These are phyloP conservation scores for Alectoris magna DNA, from an alignment of 2,797 vertebrate species.

Conservation along the genomic window DNA sequence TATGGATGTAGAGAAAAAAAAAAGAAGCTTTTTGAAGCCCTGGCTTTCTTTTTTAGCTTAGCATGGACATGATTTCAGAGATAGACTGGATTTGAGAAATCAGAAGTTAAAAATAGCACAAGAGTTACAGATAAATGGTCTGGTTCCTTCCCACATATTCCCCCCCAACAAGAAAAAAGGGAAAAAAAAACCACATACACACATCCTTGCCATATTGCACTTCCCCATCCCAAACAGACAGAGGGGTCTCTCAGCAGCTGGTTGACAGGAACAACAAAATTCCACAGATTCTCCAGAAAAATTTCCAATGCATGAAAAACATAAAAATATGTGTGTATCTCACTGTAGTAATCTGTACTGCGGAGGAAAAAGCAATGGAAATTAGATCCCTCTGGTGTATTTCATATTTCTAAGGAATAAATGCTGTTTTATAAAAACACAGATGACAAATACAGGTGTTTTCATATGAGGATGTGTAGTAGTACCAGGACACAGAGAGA, in stretches of 20 bases:
- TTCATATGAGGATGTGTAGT: background rate
- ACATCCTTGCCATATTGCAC: background rate
- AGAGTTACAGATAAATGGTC: background rate
- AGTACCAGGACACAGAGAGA: background rate
- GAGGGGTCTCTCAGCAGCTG: background rate
- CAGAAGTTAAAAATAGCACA: background rate
- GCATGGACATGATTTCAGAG: background rate
- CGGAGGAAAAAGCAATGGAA: background rate
- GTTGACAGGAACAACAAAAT: background rate
- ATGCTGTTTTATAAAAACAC: background rate
- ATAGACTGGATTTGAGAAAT: constrained; percentile 1
- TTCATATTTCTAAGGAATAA: background rate
- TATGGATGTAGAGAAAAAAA: background rate
- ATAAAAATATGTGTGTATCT: background rate
- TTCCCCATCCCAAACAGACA: background rate
- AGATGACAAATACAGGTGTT: background rate
- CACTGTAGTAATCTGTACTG: background rate
- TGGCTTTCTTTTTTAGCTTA: background rate
- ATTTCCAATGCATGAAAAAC: background rate
- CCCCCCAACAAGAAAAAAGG: background rate
- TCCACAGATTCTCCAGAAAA: background rate
- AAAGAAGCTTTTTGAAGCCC: background rate
- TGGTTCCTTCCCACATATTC: background rate
- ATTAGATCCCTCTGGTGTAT: background rate
- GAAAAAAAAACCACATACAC: background rate